phyloP scores from a whole-genome alignment of 2,113 vertebrate genomes.

The Grammomys dolichurus region DNA sequence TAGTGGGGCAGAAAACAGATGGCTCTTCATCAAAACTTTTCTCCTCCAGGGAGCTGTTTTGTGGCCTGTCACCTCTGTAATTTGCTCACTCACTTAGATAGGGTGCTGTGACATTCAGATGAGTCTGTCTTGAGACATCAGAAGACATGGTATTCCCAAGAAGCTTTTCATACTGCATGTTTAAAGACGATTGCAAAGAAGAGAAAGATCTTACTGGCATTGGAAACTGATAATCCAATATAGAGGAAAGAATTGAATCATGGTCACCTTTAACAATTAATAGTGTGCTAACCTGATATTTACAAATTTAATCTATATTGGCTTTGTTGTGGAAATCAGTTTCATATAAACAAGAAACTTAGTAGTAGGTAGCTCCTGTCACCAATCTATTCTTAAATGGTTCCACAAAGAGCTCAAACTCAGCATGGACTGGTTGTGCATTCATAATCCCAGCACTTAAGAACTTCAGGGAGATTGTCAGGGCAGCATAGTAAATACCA shows the following conservation, averaged over 20 bases:
- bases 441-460: too few relatives aligned
- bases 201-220: neutral
- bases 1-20: slow-evolving; percentile 10
- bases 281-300: neutral
- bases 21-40: slow-evolving; percentile 27
- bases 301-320: neutral
- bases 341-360: neutral
- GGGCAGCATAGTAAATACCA: neutral
- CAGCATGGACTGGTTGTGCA: neutral
- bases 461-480: neutral
- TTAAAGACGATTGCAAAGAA: neutral
- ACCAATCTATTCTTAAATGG: neutral
- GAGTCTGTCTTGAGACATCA: neutral
- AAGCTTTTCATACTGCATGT: neutral
- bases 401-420: neutral
- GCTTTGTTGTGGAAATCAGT: neutral
- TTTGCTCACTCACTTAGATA: neutral
- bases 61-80: neutral
- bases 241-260: neutral
- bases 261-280: neutral
- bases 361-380: neutral
- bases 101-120: neutral
- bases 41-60: neutral
- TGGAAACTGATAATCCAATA: slow-evolving; percentile 22
- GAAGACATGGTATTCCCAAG: neutral